Base-by-base conservation (phyloP, 2,113 vertebrate genomes). In the Rhynchomys soricoides region DNA sequence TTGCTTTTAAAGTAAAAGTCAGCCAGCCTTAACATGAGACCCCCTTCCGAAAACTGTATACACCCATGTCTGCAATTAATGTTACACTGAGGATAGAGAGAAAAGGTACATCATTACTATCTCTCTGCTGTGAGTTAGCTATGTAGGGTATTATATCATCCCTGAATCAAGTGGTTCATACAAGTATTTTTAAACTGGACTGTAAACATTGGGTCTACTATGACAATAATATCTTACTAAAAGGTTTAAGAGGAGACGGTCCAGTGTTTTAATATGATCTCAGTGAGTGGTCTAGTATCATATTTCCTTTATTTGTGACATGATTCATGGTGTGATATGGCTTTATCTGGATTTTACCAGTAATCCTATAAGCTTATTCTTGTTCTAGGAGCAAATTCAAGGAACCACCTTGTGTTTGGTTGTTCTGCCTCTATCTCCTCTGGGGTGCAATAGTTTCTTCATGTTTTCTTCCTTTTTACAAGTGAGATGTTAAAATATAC, bases 31-130 rank as follows among this genome's bases (percentile, higher is more conserved):
- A 85, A n/a, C 2, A 34, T n/a, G 19, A 34, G 12, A 1, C 13
- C 1, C n/a, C 8, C 1, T 40, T 68, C 55, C 43, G 48, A 68
- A 66, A 83, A 45, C 71, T 10, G 11, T 71, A 31, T 13, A 8
- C 6, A 21, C 21, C 15, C 64, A 13, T 7, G 16, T 48, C 66
- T 88, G 37, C 71, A 55, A 4, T 75, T 79, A 29, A 55, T 1
- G 62, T 71, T 45, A 45, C 29, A 0, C 24, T 17, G 2, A 4
- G n/a, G 48, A 40, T 3, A 71, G 43, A 8, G 3, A 71, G 43
- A 6, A 55, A 45, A 59, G 0, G 7, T 40, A 4, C 7, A 7
- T 55, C 43, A 37, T 34, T 7, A 0, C 34, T 68, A 21, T 43
- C 19, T 34, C 22, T 50, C 40, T 16, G 0, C 26, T 75, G 16